Evolutionary conservation across 1,140 invertebrate genomes (phyloP).

Genomic region (Calycopis cecrops): DNA sequence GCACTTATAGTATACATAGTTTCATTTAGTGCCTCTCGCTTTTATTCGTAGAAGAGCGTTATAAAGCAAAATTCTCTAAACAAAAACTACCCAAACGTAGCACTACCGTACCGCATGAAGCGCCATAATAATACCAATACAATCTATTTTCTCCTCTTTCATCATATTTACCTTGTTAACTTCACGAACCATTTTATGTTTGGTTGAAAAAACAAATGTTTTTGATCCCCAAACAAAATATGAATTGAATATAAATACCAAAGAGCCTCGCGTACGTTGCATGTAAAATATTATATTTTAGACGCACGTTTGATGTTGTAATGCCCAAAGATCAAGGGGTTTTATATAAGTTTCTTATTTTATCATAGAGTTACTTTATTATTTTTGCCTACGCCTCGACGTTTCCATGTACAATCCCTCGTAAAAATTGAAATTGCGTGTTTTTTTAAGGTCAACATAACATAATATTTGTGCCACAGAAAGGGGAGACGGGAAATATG

Average conservation of each 20-base stretch:
- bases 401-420: too few species aligned
- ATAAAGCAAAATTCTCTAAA: too few species aligned
- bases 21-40: too few species aligned
- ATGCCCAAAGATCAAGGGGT: constrained; percentile 2
- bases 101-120: neutral
- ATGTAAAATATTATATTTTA: constrained; percentile 1
- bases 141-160: constrained; percentile 5
- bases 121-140: neutral
- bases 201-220: constrained; percentile 11
- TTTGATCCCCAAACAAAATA: constrained; percentile 8
- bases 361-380: too few species aligned
- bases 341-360: neutral
- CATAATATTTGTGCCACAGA: too few species aligned
- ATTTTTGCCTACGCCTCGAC: too few species aligned
- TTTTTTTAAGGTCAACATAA: too few species aligned
- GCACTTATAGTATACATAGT: too few species aligned
- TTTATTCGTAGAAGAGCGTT: too few species aligned
- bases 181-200: constrained; percentile 1
- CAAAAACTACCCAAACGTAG: too few species aligned
- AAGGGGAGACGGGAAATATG: too few species aligned
- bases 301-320: constrained; percentile 3
- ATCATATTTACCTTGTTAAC: constrained; percentile 11
- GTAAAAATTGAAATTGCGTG: too few species aligned
- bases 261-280: neutral
- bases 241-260: neutral